Conservation (phyloP, 2,888 invertebrate genomes). For the Meiosimyza platycephala region DNA sequence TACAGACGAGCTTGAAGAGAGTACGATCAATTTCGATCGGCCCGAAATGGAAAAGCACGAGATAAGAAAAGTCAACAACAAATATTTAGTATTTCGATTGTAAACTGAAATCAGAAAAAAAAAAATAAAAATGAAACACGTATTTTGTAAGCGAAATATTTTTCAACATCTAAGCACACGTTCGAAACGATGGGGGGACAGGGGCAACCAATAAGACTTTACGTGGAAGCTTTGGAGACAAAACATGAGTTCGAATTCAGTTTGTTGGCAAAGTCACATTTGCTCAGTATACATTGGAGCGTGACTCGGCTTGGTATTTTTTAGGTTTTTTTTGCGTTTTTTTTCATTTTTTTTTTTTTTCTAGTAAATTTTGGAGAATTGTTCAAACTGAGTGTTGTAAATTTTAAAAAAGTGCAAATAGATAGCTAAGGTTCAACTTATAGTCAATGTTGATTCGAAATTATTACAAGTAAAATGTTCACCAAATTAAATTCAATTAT, state of each 20-base stretch:
- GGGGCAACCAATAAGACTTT: neutral
- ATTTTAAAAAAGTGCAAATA: neutral
- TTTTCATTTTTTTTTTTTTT: neutral
- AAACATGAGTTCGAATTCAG: slow-evolving; percentile 28
- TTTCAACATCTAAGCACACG: too few relatives aligned
- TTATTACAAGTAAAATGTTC: neutral
- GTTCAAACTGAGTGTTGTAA: neutral
- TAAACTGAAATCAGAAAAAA: too few relatives aligned
- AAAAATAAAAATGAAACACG: too few relatives aligned
- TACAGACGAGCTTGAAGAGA: too few relatives aligned
- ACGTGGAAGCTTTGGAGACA: neutral
- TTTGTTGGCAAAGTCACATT: slow-evolving; percentile 16
- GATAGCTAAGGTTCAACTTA: neutral
- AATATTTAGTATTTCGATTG: too few relatives aligned
- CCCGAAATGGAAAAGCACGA: too few relatives aligned
- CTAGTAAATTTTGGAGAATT: neutral
- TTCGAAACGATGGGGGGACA: neutral
- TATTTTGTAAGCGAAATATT: too few relatives aligned
- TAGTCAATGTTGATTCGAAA: too few relatives aligned
- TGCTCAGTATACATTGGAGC: neutral
- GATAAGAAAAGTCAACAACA: too few relatives aligned
- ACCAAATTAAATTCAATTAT: neutral
- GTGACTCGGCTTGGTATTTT: too few relatives aligned
- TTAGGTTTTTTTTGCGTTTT: neutral
- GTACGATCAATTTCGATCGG: too few relatives aligned